Evolutionary conservation across 2,888 invertebrate genomes (phyloP).

Genomic region (Lymantria monacha): DNA sequence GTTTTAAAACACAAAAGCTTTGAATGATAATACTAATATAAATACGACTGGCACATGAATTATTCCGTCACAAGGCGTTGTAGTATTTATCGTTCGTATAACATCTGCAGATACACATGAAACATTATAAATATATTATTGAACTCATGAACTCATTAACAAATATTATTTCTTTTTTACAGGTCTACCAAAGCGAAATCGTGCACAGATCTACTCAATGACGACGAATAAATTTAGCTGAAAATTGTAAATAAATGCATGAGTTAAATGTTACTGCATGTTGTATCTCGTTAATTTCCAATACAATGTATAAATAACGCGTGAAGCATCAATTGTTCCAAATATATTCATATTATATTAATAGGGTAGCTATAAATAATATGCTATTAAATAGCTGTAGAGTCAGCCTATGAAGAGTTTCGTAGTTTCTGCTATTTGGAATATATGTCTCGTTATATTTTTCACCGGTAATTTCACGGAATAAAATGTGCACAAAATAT

Average conservation of each 20-base stretch:
- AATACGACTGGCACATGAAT: no score
- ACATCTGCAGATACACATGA: no score
- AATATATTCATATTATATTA: constrained; percentile 11
- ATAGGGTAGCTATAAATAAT: constrained; percentile 1
- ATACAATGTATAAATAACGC: not conserved
- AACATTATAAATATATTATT: no score
- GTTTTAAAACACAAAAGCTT: no score
- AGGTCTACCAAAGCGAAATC: constrained; percentile 88
- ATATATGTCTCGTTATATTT: not conserved
- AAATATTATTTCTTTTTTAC: constrained; percentile 52
- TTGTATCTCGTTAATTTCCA: not conserved
- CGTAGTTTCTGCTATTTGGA: not conserved
- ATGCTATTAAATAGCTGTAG: not conserved
- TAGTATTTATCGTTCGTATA: no score
- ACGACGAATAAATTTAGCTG: constrained; percentile 70
- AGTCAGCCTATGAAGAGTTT: not conserved
- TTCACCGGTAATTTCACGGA: not conserved
- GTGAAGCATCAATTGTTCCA: not conserved
- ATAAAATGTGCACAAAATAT: not conserved
- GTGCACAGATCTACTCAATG: constrained; percentile 86
- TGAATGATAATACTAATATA: no score
- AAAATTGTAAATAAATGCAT: constrained; percentile 29
- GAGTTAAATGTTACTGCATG: not conserved
- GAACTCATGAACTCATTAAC: not conserved
- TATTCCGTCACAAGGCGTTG: no score